Conservation (phyloP, 35 echinoderm and acorn worm species). For the Heliocidaris erythrogramma region DNA sequence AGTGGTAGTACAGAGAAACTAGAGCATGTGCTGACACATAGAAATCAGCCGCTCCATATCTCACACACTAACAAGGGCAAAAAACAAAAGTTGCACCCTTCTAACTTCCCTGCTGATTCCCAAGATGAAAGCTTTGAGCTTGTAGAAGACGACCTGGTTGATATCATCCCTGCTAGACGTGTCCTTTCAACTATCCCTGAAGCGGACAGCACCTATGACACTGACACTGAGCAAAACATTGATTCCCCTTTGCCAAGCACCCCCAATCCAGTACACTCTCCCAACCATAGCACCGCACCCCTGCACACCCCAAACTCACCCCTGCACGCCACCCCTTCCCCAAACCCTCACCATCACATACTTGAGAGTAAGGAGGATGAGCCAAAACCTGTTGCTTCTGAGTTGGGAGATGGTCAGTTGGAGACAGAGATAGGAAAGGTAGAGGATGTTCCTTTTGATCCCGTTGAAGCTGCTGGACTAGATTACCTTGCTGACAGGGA, state of each 20-base stretch:
- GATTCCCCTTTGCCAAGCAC: not conserved
- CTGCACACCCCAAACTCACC: not conserved
- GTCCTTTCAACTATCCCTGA: conserved; percentile 21
- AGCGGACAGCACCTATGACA: not conserved
- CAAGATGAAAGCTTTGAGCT: conserved; percentile 27
- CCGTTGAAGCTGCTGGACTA: conserved; percentile 28
- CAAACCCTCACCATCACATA: not conserved
- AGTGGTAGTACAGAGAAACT: conserved; percentile 14
- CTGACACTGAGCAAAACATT: not conserved
- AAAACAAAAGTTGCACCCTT: not conserved
- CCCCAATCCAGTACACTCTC: not conserved
- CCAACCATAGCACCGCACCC: not conserved
- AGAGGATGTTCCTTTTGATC: not conserved
- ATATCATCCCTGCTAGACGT: not conserved
- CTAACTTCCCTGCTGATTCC: not conserved
- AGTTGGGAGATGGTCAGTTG: not conserved
- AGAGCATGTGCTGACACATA: not conserved
- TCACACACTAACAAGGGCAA: not conserved
- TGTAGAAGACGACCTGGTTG: conserved; percentile 1
- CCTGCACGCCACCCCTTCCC: not conserved
- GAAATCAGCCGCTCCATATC: not conserved
- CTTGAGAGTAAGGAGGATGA: not conserved
- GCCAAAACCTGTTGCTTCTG: not conserved
- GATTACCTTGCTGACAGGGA: not conserved
- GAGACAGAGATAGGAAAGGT: not conserved